These are phyloP conservation scores for Phoeniculus purpureus DNA, from an alignment of 2,797 vertebrate genomes.

Conservation along the genomic window DNA sequence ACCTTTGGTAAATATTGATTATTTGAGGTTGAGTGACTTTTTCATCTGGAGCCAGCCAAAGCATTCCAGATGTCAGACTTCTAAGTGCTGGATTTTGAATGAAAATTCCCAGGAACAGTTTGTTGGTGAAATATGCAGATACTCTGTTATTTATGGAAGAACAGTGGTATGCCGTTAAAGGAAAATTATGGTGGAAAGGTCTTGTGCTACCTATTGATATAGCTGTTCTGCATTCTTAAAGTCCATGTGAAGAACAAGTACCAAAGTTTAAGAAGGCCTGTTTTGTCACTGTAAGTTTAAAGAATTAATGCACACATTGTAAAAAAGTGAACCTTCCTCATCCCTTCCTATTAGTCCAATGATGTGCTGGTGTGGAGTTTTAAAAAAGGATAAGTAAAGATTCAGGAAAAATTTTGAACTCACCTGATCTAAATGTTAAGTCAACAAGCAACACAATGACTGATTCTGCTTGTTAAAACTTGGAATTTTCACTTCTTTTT, in stretches of 20 bases:
- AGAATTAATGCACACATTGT: neutral
- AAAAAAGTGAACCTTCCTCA: neutral
- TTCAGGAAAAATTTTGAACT: neutral
- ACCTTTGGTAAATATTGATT: neutral
- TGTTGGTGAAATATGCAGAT: conserved; percentile 16
- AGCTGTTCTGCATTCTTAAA: neutral
- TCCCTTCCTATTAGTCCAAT: neutral
- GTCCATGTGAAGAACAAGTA: neutral
- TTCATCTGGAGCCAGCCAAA: neutral
- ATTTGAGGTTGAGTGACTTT: neutral
- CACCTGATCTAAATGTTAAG: neutral
- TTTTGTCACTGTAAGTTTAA: neutral
- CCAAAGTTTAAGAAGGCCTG: neutral
- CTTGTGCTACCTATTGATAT: neutral
- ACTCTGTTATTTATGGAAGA: neutral
- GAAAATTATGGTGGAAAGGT: neutral
- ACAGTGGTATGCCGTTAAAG: neutral
- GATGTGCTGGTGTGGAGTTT: neutral
- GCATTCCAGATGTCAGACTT: conserved; percentile 14
- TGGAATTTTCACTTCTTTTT: neutral
- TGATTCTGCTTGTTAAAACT: neutral
- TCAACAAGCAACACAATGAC: neutral
- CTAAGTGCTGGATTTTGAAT: neutral
- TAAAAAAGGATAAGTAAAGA: neutral
- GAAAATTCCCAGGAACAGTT: neutral